Evolutionary conservation across 2,888 invertebrate species (phyloP), one percentile per base, ranked within the genome.

Genomic region (Drosophila birchii): DNA sequence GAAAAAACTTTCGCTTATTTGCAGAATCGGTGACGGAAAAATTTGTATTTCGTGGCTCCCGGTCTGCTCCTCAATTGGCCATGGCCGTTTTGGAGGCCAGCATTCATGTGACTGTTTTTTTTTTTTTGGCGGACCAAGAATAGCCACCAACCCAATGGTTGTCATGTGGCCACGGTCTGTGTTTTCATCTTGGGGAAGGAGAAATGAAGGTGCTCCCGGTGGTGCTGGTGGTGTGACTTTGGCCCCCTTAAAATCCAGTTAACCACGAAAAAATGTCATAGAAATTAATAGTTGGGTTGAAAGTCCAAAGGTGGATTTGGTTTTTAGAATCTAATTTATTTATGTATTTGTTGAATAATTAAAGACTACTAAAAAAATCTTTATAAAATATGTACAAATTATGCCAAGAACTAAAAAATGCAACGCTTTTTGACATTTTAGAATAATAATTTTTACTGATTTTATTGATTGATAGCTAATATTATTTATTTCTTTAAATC

Each of bases 201-300:
- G 81, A 85, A 87, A 85, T 87, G 86, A 87, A 87, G 87, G 84
- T 78, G 70, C 60, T 64, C 54, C 20, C 8, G 49, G 12, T 38
- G 23, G 23, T 36, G 29, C 36, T 41, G 41, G 12, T 61, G 36
- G 43, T 34, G 26, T 34, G 45, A 61, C 43, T 58, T 41, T 57
- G 55, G 7, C 14, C 20, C 74, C 54, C 36, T 0, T 6, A 16
- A 34, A 36, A 51, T 63, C 47, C 62, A 53, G 59, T 64, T 60
- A 56, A 14, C 34, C n/a, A 18, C 12, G 18, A 38, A 34, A 34
- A 32, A 41, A 43, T 23, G 34, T 43, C n/a, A 14, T 1, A 23
- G 23, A 38, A 54, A 54, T n/a, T 38, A 23, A 16, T n/a, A 8
- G 20, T 16, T 34, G 20, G 34, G 51, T 20, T 34, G 5, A 20